Base-by-base conservation (phyloP, 2,797 vertebrate species). In the Sus cebifrons region DNA sequence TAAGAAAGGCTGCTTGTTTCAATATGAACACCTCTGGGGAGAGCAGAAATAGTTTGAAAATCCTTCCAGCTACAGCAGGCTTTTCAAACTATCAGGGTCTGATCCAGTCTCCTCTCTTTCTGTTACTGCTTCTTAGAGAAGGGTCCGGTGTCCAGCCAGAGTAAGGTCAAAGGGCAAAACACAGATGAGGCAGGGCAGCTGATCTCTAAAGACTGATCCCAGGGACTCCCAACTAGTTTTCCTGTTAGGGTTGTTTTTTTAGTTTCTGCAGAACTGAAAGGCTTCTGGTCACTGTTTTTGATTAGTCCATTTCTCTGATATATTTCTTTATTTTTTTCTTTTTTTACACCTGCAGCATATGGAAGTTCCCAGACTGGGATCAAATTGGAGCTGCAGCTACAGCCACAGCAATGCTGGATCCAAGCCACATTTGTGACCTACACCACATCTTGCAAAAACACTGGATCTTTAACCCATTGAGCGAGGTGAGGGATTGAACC, bases 201-300 rank as follows among this genome's bases (percentile, higher is more conserved):
- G 74, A 70, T 78, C 62, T 32, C 29, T 6, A 62, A 23, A 58
- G 15, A 27, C 32, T 62, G 27, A 52, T 71, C 56, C 40, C 32
- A 67, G 87, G 29, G 23, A 81, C 21, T 49, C 71, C 23, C 49
- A 62, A 14, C 36, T 36, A 8, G 49, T 25, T 89, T 95, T 85
- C 58, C 75, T 73, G 0, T 16, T 54, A 32, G 60, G 25, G 1
- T 52, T 88, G 20, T 9, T 60, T 86, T 78, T 82, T 52, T 25
- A 65, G 17, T 93, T 93, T 93, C 94, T 84, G 27, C 14, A 75
- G 81, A 6, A 65, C 68, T 67, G 14, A 91, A 79, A 93, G 68
- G 7, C 62, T 25, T n/a, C 27, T 89, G 25, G 23, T 29, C 78
- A 36, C 32, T 65, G 11, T 77, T 68, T 67, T 23, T 44, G 71